These are phyloP conservation scores for Prinia subflava DNA, from an alignment of 2,113 vertebrate genomes.

Conservation along the genomic window DNA sequence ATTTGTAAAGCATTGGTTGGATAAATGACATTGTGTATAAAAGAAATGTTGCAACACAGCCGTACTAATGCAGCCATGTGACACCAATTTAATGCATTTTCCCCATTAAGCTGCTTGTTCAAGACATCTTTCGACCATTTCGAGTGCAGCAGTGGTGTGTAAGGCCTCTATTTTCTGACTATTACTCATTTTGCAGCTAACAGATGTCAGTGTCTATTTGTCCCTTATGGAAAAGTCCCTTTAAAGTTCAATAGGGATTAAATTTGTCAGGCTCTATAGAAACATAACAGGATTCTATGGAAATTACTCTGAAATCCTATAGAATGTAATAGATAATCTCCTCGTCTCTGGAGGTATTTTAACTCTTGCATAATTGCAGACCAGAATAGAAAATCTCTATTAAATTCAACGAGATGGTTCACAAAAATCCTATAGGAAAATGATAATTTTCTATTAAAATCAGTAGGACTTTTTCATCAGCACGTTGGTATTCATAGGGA, in stretches of 20 bases:
- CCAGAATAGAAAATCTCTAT: slow-evolving; percentile 57
- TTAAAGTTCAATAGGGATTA: slow-evolving; percentile 62
- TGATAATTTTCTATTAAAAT: slow-evolving; percentile 45
- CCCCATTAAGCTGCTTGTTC: slow-evolving; percentile 64
- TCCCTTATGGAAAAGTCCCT: slow-evolving; percentile 56
- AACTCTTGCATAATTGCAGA: slow-evolving; percentile 64
- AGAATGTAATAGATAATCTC: slow-evolving; percentile 60
- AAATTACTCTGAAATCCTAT: slow-evolving; percentile 57
- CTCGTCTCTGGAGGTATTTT: slow-evolving; percentile 53
- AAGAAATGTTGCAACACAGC: slow-evolving; percentile 54
- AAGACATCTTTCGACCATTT: slow-evolving; percentile 51
- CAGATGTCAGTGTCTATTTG: slow-evolving; percentile 61
- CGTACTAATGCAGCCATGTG: slow-evolving; percentile 50
- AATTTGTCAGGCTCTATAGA: slow-evolving; percentile 61
- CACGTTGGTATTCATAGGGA: background rate
- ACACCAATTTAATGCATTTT: slow-evolving; percentile 65
- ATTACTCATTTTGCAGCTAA: slow-evolving; percentile 61
- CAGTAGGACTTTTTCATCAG: slow-evolving; percentile 25
- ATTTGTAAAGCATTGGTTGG: slow-evolving; percentile 33
- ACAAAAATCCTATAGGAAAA: slow-evolving; percentile 60
- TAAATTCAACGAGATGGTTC: slow-evolving; percentile 49
- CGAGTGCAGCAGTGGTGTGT: slow-evolving; percentile 29
- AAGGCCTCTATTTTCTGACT: slow-evolving; percentile 50
- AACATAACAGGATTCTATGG: slow-evolving; percentile 63
- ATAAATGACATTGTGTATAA: slow-evolving; percentile 35